A percentile compares a stretch with the other conserved stretches of the same genome.
Conservation (phyloP, 1,140 invertebrate genomes). For the Temnothorax curvispinosus region DNA sequence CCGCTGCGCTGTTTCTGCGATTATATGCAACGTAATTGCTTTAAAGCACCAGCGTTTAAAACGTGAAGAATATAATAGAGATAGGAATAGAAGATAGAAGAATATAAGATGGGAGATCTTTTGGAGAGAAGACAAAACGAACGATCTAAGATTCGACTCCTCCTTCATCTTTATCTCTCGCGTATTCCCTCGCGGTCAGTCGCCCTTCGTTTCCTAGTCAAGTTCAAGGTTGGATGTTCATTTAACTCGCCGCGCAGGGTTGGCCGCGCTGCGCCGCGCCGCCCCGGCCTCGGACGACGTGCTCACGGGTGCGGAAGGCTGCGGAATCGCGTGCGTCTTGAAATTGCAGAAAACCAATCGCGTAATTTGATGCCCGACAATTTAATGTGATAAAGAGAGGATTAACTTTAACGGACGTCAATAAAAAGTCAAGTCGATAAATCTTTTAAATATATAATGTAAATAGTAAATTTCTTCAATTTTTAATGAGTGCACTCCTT, state of each 20-base stretch:
- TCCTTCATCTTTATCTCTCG: not conserved
- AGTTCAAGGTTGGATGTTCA: constrained; percentile 26
- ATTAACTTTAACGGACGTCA: not conserved
- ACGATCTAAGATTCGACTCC: not conserved
- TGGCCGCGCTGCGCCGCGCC: not conserved
- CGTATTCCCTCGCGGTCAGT: not conserved
- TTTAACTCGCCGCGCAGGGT: constrained; percentile 21
- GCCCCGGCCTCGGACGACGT: not conserved
- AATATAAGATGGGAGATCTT: not conserved
- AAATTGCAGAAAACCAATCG: not conserved
- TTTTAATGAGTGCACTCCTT: not conserved
- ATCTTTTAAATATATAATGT: not conserved
- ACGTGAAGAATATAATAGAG: not conserved
- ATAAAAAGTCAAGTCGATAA: not conserved
- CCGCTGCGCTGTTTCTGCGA: not conserved
- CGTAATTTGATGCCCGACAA: not conserved
- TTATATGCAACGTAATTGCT: not conserved
- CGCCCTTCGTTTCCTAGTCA: constrained; percentile 2
- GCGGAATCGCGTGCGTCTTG: not conserved
- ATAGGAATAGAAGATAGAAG: no score
- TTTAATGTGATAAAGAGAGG: constrained; percentile 3
- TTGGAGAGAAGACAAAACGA: not conserved
- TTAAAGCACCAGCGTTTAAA: not conserved
- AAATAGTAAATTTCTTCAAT: not conserved
- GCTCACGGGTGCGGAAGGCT: constrained; percentile 4